Percentiles rank a stretch among this genome's conserved stretches.
Evolutionary conservation across 2,888 invertebrate species (phyloP).

Genomic region (Trisateles emortualis): DNA sequence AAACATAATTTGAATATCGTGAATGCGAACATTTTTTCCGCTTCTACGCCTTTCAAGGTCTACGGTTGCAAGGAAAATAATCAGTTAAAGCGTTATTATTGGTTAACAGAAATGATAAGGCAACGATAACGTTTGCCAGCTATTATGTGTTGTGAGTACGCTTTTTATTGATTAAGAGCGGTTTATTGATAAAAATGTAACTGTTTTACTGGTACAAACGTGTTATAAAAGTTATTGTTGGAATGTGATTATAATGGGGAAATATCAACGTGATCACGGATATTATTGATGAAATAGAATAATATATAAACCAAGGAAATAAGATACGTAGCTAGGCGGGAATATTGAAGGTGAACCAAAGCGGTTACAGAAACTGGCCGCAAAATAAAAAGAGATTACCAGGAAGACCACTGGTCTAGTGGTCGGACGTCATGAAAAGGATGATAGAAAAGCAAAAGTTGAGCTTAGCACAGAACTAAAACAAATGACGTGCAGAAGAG

Average conservation of each 20-base stretch:
- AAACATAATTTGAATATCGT: constrained; percentile 36
- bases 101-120: constrained; percentile 63
- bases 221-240: neutral
- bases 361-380: too few species aligned
- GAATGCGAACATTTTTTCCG: constrained; percentile 32
- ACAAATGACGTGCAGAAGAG: too few species aligned
- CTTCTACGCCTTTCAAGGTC: constrained; percentile 46
- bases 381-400: too few species aligned
- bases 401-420: too few species aligned
- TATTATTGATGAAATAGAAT: too few species aligned
- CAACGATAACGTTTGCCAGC: constrained; percentile 52
- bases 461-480: too few species aligned
- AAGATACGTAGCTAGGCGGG: too few species aligned
- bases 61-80: constrained; percentile 52
- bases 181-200: constrained; percentile 24
- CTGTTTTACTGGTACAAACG: neutral
- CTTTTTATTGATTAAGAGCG: constrained; percentile 44
- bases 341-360: too few species aligned
- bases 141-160: constrained; percentile 44
- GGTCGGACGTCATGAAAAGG: too few species aligned
- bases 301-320: too few species aligned
- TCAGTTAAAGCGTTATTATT: constrained; percentile 59
- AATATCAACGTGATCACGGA: too few species aligned
- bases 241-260: neutral
- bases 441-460: too few species aligned